Evolutionary conservation across 2,113 vertebrate genomes (phyloP), one percentile per base, ranked within the genome.

Genomic region (Clarias macrocephalus): DNA sequence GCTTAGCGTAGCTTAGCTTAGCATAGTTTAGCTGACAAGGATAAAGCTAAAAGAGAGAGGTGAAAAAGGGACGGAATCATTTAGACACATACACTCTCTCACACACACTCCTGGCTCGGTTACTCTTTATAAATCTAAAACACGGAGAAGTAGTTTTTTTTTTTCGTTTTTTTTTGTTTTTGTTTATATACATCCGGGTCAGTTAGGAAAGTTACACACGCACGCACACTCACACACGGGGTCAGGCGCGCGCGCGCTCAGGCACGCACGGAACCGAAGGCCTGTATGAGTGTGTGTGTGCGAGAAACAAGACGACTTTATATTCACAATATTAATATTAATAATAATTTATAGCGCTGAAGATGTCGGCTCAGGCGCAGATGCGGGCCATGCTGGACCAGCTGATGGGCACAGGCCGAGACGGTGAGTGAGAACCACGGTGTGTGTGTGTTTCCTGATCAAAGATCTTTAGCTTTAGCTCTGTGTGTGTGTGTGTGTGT

Each of bases 331-430:
- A 28, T 0, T 57, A 56, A 19, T 56, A 57, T 21, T 56, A 76
- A 8, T 25, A 77, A n/a, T 88, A 80, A 87, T 85, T 25, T 82
- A 57, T 60, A 59, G 56, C 3, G 63, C 82, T 56, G 75, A 85
- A 94, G 89, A 99, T 99, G 98, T 99, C 98, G 96, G 98, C 98
- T 93, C 98, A 99, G 93, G 98, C 98, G 88, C 98, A 99, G 94
- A 99, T 99, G 98, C 94, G 98, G 93, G 97, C 98, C 83, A 98
- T 99, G 98, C 95, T 99, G 94, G 98, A 99, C 95, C 97, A 99
- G 96, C 94, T 99, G 83, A 99, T 99, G 98, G 98, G 98, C 90
- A 99, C 98, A 54, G 96, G 97, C 88, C 96, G 98, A 96, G 98
- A 99, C 93, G 98, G 98, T 99, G 96, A 97, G 96, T 89, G 9